Conservation (phyloP, 2,888 invertebrate genomes). For the Hyppa rectilinea region DNA sequence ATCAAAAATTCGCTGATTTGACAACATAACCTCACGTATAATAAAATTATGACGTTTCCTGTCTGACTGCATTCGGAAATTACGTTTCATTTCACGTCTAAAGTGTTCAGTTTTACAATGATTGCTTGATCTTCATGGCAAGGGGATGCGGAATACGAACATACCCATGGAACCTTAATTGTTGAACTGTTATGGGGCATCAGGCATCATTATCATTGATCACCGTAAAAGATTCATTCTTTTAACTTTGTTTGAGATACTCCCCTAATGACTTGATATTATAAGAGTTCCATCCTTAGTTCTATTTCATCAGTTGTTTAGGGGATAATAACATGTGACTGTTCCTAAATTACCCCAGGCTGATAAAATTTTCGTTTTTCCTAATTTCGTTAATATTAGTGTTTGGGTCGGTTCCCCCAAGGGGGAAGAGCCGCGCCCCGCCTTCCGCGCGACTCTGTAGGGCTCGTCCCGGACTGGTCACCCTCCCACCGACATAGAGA, state of each 20-base stretch:
- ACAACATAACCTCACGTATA: constrained; percentile 56
- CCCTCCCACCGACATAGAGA: too few relatives aligned
- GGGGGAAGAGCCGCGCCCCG: too few relatives aligned
- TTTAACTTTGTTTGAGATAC: not conserved
- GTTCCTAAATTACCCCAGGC: too few relatives aligned
- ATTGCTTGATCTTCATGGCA: not conserved
- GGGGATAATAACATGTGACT: too few relatives aligned
- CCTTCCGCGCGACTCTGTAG: too few relatives aligned
- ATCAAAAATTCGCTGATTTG: constrained; percentile 24
- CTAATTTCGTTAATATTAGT: too few relatives aligned
- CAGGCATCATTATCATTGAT: too few relatives aligned
- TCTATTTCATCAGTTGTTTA: too few relatives aligned
- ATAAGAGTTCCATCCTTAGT: too few relatives aligned
- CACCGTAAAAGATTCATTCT: not conserved
- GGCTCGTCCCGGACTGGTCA: too few relatives aligned
- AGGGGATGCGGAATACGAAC: not conserved
- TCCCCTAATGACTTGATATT: not conserved
- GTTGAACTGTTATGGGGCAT: not conserved
- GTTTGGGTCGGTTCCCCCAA: too few relatives aligned
- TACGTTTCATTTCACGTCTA: constrained; percentile 23
- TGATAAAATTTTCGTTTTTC: too few relatives aligned
- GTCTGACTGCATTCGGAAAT: constrained; percentile 1
- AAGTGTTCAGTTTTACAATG: not conserved
- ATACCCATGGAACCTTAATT: not conserved
- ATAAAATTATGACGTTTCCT: constrained; percentile 44